phyloP scores from a whole-genome alignment of 2,888 invertebrate genomes.

The Drosophila emarginata region DNA sequence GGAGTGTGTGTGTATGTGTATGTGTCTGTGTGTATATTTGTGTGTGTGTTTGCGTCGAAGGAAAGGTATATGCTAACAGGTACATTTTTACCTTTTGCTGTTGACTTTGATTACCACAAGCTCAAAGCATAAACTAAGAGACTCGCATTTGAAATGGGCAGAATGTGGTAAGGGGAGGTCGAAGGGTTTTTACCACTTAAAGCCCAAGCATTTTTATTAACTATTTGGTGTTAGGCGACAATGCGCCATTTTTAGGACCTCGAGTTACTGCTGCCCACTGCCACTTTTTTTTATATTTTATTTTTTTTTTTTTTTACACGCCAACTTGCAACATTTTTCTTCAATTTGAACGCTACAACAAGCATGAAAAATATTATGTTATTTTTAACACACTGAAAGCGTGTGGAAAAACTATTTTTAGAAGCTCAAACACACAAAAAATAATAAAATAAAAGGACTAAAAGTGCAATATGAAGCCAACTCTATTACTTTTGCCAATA shows the following conservation, averaged over 20 bases:
- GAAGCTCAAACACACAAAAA: constrained; percentile 30
- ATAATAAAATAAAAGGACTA: constrained; percentile 18
- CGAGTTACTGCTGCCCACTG: neutral
- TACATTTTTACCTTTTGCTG: constrained; percentile 53
- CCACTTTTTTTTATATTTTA: too few species aligned
- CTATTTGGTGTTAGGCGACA: constrained; percentile 56
- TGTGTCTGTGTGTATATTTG: constrained; percentile 20
- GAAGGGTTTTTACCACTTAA: constrained; percentile 51
- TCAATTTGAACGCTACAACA: constrained; percentile 60
- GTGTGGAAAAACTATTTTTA: constrained; percentile 77
- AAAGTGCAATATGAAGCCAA: neutral
- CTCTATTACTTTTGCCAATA: neutral
- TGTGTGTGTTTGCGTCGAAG: constrained; percentile 19
- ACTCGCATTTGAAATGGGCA: constrained; percentile 9
- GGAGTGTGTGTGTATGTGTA: constrained; percentile 18
- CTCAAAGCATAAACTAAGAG: constrained; percentile 30
- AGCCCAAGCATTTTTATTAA: constrained; percentile 72
- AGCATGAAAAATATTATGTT: constrained; percentile 71
- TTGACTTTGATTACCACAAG: constrained; percentile 66
- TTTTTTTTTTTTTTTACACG: constrained; percentile 8
- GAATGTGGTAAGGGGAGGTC: neutral
- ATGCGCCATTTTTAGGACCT: constrained; percentile 53
- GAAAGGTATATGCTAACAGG: constrained; percentile 69
- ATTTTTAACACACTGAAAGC: constrained; percentile 76
- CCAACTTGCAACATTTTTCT: constrained; percentile 70